Base-by-base conservation (phyloP, 2,113 vertebrate genomes). In the Lampris megalopsis region DNA sequence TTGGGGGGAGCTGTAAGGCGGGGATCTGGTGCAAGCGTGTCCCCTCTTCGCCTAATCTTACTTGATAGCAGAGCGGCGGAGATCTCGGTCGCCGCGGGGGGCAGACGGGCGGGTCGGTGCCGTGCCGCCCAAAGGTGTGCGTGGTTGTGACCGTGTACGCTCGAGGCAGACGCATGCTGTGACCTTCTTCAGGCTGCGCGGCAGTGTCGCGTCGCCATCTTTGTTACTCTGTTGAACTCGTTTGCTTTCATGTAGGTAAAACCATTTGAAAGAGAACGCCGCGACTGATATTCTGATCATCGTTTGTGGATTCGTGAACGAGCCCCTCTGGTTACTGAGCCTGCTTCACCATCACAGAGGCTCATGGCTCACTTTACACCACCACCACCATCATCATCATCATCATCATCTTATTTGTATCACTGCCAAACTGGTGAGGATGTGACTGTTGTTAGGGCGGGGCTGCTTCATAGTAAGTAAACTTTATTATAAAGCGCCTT, bases 81-180 rank as follows among this genome's bases (percentile, higher is more conserved):
- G 52, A 71, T 73, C 77, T 37, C n/a, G 69, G 67, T 74, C 13
- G 6, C 76, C 64, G 2, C 1, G 61, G 68, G 79, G 24, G 24
- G 24, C 24, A 69, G 64, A 57, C 83, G 38, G 57, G 59, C 1
- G 68, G 53, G 84, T 82, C 24, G 75, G 38, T 43, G 49, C 62
- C 47, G 62, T 79, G 38, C 74, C 71, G 79, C 89, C 86, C 85
- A 79, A 77, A 83, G 67, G 81, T 71, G 75, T 81, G 86, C 80
- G 80, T 86, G 56, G 40, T 75, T 82, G 84, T 81, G 69, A 71
- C 82, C 60, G 75, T 78, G 88, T 88, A 83, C 88, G 86, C 91
- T 91, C 85, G 13, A 90, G 85, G 88, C 89, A 77, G 88, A 86
- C 82, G 80, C 89, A 47, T 80, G 86, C 83, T 87, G 90, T 86